phyloP scores from a whole-genome alignment of 2,113 vertebrate genomes.

The Eurypyga helias region DNA sequence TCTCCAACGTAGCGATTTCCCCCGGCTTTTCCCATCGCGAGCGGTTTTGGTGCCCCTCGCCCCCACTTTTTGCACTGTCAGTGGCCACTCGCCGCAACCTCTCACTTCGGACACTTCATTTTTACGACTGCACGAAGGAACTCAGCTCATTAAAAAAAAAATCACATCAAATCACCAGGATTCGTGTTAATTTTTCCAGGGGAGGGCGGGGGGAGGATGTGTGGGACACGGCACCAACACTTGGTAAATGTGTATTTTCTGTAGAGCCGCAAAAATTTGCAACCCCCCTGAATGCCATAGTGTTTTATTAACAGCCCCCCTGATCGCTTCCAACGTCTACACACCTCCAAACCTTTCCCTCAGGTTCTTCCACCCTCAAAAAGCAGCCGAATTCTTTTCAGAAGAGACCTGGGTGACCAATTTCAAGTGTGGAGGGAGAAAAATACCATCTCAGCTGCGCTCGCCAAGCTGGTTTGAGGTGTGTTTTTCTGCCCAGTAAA shows the following conservation, averaged over 20 bases:
- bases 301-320: not conserved
- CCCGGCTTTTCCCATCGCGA: not conserved
- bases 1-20: not conserved
- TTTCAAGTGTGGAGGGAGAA: not conserved
- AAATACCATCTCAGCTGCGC: not conserved
- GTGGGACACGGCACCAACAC: not conserved
- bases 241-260: not conserved
- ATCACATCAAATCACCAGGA: not conserved
- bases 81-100: not conserved
- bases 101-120: conserved; percentile 16
- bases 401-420: not conserved
- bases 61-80: not conserved
- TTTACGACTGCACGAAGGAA: conserved; percentile 20
- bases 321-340: not conserved
- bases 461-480: not conserved
- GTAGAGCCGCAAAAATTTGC: not conserved
- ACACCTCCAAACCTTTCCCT: not conserved
- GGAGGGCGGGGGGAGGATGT: not conserved
- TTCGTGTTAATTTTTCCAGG: not conserved
- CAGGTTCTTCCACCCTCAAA: not conserved
- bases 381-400: not conserved
- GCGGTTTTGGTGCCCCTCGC: not conserved
- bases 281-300: not conserved
- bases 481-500: not conserved
- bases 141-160: conserved; percentile 1